Evolutionary conservation across 2,113 vertebrate species (phyloP).

Genomic region (Anser cygnoides): DNA sequence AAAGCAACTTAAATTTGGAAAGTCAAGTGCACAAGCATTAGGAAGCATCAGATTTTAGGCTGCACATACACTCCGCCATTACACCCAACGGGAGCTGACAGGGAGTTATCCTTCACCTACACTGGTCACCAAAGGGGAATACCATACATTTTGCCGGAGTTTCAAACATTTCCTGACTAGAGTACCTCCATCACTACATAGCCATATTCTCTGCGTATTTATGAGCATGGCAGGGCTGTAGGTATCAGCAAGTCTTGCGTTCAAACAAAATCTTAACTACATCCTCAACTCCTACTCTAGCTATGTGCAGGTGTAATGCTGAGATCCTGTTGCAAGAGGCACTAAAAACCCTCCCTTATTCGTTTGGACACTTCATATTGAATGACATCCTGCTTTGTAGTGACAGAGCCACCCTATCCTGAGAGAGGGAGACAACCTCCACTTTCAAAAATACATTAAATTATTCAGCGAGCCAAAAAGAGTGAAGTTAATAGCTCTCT

Average conservation of each 20-base stretch:
- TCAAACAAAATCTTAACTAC: not conserved
- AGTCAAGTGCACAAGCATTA: not conserved
- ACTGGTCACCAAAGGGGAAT: not conserved
- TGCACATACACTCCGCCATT: rapidly evolving
- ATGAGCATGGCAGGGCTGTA: not conserved
- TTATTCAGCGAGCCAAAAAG: not conserved
- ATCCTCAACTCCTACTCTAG: not conserved
- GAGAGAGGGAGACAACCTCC: constrained; percentile 2
- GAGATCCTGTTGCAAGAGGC: not conserved
- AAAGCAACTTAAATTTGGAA: not conserved
- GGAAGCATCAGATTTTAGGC: not conserved
- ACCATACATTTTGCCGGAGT: not conserved
- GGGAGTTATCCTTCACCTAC: not conserved
- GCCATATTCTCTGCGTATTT: not conserved
- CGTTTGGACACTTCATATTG: not conserved
- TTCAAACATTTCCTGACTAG: rapidly evolving
- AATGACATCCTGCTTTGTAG: not conserved
- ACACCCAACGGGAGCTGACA: not conserved
- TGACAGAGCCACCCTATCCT: not conserved
- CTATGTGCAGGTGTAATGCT: rapidly evolving
- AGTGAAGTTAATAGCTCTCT: not conserved
- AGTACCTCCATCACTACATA: not conserved
- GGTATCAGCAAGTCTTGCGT: not conserved
- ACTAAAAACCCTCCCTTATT: not conserved
- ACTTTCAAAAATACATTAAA: not conserved